Base-by-base conservation (phyloP, 1,140 invertebrate species). In the Drosophila athabasca region DNA sequence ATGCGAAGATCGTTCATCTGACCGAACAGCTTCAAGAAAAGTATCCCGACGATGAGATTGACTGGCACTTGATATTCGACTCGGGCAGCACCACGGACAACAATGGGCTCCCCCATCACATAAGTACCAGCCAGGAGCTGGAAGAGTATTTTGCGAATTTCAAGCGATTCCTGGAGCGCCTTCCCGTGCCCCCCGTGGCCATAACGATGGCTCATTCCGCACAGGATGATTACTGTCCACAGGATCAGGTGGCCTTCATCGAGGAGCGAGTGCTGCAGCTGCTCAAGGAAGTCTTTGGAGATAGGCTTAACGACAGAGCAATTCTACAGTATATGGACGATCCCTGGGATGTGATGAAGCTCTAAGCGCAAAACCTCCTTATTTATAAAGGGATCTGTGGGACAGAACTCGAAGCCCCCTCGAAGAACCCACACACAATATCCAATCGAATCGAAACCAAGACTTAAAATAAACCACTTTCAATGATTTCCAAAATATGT, bases 81-180 rank as follows among this genome's bases (percentile, higher is more conserved):
- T 96, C 95, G 50, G 97, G 97, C 5, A 97, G 96, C 84, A 98
- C 97, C 0, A 95, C 95, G 62, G 97, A 98, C 89, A 95, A 97
- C 70, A 90, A 90, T 62, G 94, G 94, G 19, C 91, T 98, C 43
- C 97, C 97, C 0, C 94, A 97, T 90, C 96, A 98, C 87, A 94
- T 97, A 1, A 96, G 96, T 54, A 93, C 93, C 1, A 85, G 93
- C 4, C 93, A 94, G 49, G 94, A 97, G 91, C 94, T 98, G 45
- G 90, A 93, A 53, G 90, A 93, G 8, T 93, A 95, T 52, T 94
- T 97, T 59, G 90, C 84, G 39, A 80, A 93, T 57, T 93, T 97
- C 66, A 91, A 93, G 60, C 90, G 91, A 8, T 94, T 97, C 51
- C 83, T 98, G 6, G 80, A 93, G n/a, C 87, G 92, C 35, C 84